Base-by-base conservation (phyloP, 2,888 invertebrate genomes). In the Drosophila putrida region DNA sequence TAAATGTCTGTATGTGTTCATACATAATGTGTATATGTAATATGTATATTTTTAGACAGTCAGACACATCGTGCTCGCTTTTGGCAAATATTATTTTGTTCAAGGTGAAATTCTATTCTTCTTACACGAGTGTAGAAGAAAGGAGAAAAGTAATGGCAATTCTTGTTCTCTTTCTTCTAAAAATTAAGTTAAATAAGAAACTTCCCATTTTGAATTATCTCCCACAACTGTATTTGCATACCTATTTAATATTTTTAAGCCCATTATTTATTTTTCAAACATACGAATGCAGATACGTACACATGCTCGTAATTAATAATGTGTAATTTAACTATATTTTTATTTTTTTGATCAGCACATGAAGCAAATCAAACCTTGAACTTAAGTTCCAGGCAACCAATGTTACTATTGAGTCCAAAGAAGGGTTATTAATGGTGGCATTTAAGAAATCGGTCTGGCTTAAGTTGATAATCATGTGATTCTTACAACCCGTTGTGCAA, bases 401-500 rank as follows among this genome's bases (percentile, higher is more conserved):
- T 0, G 6, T 62, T 63, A 3, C 35, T 71, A 4, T 46, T 31
- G 1, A 73, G 15, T 1, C 84, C 80, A 11, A 33, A 27, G 4
- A 83, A 76, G 0, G 79, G 79, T 79, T 83, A 9, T 6, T 64
- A 5, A 79, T 79, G 15, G 78, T 79, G 1, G 51, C 2, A n/a
- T 50, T 73, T 0, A 6, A 6, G 9, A 73, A 80, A 28, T 80
- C 84, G 0, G 5, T 33, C 0, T 63, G 38, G 0, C 1, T 51
- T 0, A 74, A 25, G 11, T 6, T 44, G 2, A 78, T 9, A 4
- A 46, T 0, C 85, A 84, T 68, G 6, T 77, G 65, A 44, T 77
- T 47, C 0, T 36, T 55, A 27, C 80, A 80, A 0, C 53, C 27
- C 0, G 25, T 20, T 0, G 20, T n/a, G 36, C 86, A 85, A 31